Evolutionary conservation across 2,113 vertebrate genomes (phyloP), one percentile per base, ranked within the genome.

Genomic region (Zapus hudsonius): DNA sequence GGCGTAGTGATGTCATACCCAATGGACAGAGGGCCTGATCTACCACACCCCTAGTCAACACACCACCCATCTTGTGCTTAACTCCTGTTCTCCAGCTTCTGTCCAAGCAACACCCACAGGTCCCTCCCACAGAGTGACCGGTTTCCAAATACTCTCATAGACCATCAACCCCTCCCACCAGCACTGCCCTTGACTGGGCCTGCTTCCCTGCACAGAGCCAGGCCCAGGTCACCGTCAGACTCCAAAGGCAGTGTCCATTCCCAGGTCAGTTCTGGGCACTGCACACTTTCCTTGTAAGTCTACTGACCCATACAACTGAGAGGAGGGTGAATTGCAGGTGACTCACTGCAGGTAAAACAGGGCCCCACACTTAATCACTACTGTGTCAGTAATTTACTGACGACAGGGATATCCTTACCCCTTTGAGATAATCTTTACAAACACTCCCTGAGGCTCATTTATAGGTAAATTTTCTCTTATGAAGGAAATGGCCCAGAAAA

Each of bases 401-500:
- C 33, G n/a, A 67, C 44, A 95, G 52, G 87, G 55, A 83, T 27
- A 38, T 38, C 76, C 90, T 95, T 87, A 82, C 38, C 55, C 79
- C 83, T 75, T 69, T 17, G 59, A 94, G 92, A 91, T 91, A 79
- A 81, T 93, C 92, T 76, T 92, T 69, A 88, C 20, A 64, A 87
- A 86, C 44, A 74, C 52, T 89, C 81, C 95, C 81, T 25, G 64
- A 52, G 87, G 87, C 84, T 94, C n/a, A n/a, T 38, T 36, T 29
- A 87, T 59, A 82, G 82, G 89, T 87, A 55, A 69, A 96, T 84
- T 95, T 96, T 95, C 96, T 95, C 90, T 93, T 75, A 85, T 33
- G 74, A 66, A 94, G 94, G 84, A 97, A 96, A 95, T 88, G 91
- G 85, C 38, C 63, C 89, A 89, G 91, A 95, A 95, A 84, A 69